Base-by-base conservation (phyloP, 2,113 vertebrate species). In the Grus americana region DNA sequence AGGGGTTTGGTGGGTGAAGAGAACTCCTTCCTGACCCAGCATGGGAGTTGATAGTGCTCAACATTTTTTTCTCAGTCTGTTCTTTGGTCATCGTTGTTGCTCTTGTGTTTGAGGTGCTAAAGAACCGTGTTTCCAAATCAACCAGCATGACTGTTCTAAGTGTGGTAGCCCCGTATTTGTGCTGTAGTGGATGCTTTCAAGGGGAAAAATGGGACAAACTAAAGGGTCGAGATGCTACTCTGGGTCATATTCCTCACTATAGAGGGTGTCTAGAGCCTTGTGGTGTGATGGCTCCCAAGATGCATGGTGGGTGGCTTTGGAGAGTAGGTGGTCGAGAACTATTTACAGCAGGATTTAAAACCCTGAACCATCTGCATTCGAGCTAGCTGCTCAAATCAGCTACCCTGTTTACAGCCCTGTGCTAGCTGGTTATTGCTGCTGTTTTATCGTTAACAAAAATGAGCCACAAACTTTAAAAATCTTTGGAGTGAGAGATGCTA, bases 101-200 rank as follows among this genome's bases (percentile, higher is more conserved):
- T 78, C 23, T 59, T 62, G 16, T 46, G 32, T 59, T 66, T 42
- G 59, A 80, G 50, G 44, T 4, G 86, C 38, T 71, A 3, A 74
- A 55, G 38, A 75, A 6, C 38, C 22, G 24, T 1, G 0, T 74
- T 73, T 55, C 42, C 38, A 27, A 40, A 63, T 54, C 27, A 32
- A 24, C 14, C 34, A 17, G 65, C 22, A 12, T 0, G 1, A 15
- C 59, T 32, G 34, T 49, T n/a, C 42, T 21, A 8, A 19, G 13
- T 26, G 36, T 59, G 15, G 36, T 18, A 46, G 59, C 27, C 23
- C 61, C 30, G 0, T 18, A 11, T 65, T 78, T 58, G 46, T 75
- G 80, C 47, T 42, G 20, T 26, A 47, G 44, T 11, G 11, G 32
- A 6, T 67, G 38, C n/a, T 87, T 68, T 67, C 26, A 26, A 6